phyloP scores from a whole-genome alignment of 2,113 vertebrate species.

The Anhinga anhinga region DNA sequence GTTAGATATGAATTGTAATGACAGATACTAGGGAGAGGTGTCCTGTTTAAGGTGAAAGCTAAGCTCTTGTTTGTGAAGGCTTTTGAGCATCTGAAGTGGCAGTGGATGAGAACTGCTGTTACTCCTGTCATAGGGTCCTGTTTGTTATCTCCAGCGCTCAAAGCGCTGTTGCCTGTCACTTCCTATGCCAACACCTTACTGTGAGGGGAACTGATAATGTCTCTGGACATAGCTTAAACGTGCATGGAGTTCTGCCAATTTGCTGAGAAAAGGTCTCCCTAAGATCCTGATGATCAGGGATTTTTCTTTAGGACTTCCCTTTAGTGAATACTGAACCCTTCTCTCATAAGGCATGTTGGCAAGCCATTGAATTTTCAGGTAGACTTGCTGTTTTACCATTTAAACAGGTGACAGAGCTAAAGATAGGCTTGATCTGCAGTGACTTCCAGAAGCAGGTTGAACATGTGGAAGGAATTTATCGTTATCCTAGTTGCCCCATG shows the following conservation, averaged over 20 bases:
- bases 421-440: neutral
- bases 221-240: neutral
- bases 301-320: neutral
- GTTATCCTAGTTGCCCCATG: neutral
- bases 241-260: neutral
- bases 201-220: fast-evolving
- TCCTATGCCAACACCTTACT: neutral
- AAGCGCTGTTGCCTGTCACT: neutral
- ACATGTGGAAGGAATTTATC: neutral
- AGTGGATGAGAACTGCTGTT: neutral
- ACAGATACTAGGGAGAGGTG: neutral
- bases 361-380: neutral
- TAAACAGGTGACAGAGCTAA: neutral
- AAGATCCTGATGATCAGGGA: neutral
- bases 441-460: neutral
- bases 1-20: neutral
- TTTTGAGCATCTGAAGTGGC: neutral
- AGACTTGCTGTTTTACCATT: neutral
- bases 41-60: neutral
- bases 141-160: neutral
- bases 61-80: neutral
- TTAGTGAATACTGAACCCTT: neutral
- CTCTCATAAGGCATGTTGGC: neutral
- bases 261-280: neutral
- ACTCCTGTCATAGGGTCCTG: neutral